These are phyloP conservation scores for Oscheius myriophilus DNA, from an alignment of 2,888 invertebrate genomes.

Conservation along the genomic window DNA sequence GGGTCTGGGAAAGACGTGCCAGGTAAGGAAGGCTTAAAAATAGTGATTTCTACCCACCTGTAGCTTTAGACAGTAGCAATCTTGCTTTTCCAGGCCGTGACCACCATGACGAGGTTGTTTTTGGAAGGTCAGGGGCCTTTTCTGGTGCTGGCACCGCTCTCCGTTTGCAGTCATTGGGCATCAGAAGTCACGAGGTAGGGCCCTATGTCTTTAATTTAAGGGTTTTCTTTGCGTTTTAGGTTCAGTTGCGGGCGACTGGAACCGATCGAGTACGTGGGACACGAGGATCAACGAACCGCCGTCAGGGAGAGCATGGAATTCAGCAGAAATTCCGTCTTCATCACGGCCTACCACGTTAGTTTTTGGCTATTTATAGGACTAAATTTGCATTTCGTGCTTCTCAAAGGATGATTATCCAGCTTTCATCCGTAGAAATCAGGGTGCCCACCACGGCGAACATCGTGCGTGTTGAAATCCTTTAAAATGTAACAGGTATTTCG, in stretches of 20 bases:
- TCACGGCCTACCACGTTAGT: constrained; percentile 32
- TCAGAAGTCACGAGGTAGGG: constrained; percentile 11
- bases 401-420: too few species aligned
- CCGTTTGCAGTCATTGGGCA: constrained; percentile 26
- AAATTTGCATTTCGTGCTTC: too few species aligned
- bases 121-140: constrained; percentile 28
- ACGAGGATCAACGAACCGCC: constrained; percentile 7
- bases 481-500: too few species aligned
- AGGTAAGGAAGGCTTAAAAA: too few species aligned
- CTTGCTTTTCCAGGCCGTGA: constrained; percentile 1
- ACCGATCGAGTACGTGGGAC: constrained; percentile 25
- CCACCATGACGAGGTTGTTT: constrained; percentile 4
- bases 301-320: constrained; percentile 3
- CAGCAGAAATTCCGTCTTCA: constrained; percentile 21
- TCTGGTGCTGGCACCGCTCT: constrained; percentile 19
- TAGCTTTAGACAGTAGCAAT: not conserved
- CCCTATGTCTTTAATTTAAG: not conserved
- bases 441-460: too few species aligned
- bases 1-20: constrained; percentile 31
- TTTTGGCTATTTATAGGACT: too few species aligned
- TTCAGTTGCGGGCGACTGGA: constrained; percentile 29
- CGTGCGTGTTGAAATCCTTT: too few species aligned
- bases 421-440: too few species aligned
- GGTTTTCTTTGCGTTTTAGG: constrained; percentile 7
- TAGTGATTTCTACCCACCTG: too few species aligned